These are phyloP conservation scores for Anthrax anthrax DNA, from an alignment of 2,888 invertebrate species.

Conservation along the genomic window DNA sequence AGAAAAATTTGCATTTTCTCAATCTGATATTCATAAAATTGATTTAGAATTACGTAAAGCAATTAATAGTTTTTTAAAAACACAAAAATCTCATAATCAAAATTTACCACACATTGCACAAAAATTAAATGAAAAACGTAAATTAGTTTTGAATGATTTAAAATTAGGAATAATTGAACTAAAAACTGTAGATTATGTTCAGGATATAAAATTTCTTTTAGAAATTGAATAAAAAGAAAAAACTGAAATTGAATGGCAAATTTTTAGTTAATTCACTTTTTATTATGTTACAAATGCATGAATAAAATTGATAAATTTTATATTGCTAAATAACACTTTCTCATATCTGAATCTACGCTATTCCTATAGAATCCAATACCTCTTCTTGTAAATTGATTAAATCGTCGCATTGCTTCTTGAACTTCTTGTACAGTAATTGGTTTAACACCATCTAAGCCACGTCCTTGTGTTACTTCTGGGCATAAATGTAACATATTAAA, in stretches of 20 bases:
- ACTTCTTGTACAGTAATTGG: constrained; percentile 69
- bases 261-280: too few relatives aligned
- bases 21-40: constrained; percentile 11
- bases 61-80: constrained; percentile 13
- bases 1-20: background rate
- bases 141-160: constrained; percentile 17
- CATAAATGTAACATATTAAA: constrained; percentile 32
- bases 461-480: constrained; percentile 35
- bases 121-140: constrained; percentile 20
- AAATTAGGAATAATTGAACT: background rate
- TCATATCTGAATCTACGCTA: constrained; percentile 25
- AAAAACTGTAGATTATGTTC: background rate
- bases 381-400: constrained; percentile 26
- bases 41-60: constrained; percentile 22
- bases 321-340: constrained; percentile 27
- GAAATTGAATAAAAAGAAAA: too few relatives aligned
- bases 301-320: too few relatives aligned
- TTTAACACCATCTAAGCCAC: constrained; percentile 49
- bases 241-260: too few relatives aligned
- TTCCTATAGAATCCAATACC: constrained; percentile 26
- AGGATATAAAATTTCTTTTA: too few relatives aligned
- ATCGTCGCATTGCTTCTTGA: constrained; percentile 65
- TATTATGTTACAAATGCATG: too few relatives aligned
- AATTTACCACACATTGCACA: constrained; percentile 9
- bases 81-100: background rate